A percentile compares a stretch with the other conserved stretches of the same genome.
phyloP scores from a whole-genome alignment of 2,888 invertebrate species.

The Tolmerus cingulatus region DNA sequence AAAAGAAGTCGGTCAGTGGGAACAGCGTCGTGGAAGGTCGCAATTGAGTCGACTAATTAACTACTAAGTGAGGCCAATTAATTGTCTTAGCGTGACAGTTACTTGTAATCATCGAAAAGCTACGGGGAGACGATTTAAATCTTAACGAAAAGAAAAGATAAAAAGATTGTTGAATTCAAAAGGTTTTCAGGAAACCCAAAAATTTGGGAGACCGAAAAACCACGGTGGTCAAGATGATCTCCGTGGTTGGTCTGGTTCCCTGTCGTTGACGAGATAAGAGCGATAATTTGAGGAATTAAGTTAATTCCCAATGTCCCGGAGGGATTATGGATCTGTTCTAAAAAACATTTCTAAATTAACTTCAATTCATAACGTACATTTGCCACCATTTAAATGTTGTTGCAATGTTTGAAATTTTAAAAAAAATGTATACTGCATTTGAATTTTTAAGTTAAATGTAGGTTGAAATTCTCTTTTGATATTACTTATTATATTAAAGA shows the following conservation, averaged over 20 bases:
- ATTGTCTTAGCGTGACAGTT: background rate
- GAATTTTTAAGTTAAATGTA: too few relatives aligned
- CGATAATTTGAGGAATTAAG: background rate
- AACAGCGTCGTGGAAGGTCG: background rate
- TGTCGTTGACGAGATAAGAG: background rate
- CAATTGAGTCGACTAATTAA: background rate
- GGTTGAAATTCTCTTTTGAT: too few relatives aligned
- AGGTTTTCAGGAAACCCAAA: background rate
- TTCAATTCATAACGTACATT: too few relatives aligned
- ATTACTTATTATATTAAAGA: too few relatives aligned
- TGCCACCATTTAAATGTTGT: too few relatives aligned
- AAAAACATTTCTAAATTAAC: too few relatives aligned
- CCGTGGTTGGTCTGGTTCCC: background rate
- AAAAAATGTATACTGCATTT: too few relatives aligned
- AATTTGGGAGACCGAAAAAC: background rate
- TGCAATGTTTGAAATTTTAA: too few relatives aligned
- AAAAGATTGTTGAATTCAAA: background rate
- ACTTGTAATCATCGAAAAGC: background rate
- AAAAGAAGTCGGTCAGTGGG: conserved; percentile 20
- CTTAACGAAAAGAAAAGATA: background rate
- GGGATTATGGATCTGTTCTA: background rate
- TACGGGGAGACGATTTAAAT: background rate
- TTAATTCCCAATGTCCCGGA: background rate
- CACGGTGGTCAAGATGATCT: background rate
- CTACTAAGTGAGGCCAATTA: background rate